Percentiles rank a stretch among this genome's conserved stretches.
Conservation (phyloP, 1,140 invertebrate species). For the Cryptotermes secundus region DNA sequence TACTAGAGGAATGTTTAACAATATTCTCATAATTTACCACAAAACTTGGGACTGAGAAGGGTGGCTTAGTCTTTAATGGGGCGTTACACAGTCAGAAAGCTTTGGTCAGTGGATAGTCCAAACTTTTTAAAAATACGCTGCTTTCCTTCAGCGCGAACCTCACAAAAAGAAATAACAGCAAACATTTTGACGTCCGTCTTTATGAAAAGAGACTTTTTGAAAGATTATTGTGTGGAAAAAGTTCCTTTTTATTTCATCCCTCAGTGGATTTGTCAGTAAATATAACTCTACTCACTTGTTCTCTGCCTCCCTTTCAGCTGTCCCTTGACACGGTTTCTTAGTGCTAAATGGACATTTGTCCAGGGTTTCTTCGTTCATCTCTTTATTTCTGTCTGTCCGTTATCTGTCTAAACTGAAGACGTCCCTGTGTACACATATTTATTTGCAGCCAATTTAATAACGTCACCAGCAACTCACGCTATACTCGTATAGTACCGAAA, state of each 20-base stretch:
- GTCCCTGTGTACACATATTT: too few species aligned
- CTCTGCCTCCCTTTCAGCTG: not conserved
- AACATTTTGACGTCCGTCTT: slow-evolving; percentile 5
- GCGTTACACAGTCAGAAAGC: not conserved
- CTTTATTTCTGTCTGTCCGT: too few species aligned
- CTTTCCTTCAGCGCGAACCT: not conserved
- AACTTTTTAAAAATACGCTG: not conserved
- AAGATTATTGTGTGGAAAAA: slow-evolving; percentile 6
- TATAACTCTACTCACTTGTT: not conserved
- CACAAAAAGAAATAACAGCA: not conserved
- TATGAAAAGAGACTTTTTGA: slow-evolving; percentile 7
- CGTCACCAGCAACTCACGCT: too few species aligned
- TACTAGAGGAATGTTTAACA: not conserved
- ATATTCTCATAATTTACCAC: not conserved
- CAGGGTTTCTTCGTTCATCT: too few species aligned
- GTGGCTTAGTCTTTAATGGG: not conserved
- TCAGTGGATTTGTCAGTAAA: slow-evolving; percentile 15
- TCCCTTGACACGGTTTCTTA: not conserved
- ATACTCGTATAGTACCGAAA: too few species aligned
- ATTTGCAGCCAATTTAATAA: too few species aligned
- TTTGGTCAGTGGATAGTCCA: not conserved
- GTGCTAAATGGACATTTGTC: not conserved
- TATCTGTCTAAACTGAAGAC: too few species aligned
- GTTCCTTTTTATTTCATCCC: slow-evolving; percentile 11
- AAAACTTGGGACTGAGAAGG: not conserved